A percentile compares a stretch with the other conserved stretches of the same genome.
Evolutionary conservation across 2,113 vertebrate species (phyloP).

Genomic region (Morone saxatilis): DNA sequence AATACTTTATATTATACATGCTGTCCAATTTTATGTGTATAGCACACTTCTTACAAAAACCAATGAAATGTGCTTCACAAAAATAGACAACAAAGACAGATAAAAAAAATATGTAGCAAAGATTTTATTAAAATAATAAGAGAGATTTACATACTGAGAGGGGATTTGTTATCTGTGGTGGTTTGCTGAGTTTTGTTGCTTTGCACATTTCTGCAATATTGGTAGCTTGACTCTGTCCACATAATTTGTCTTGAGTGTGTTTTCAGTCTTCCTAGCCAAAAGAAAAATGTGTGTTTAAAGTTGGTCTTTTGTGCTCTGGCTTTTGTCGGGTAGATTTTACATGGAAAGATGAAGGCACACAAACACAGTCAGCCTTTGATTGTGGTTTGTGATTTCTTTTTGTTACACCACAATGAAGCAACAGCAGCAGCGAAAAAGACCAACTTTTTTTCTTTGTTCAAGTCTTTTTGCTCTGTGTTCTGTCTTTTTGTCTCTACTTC

Average conservation of each 20-base stretch:
- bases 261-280: background rate
- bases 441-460: conserved; percentile 22
- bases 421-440: conserved; percentile 6
- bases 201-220: conserved; percentile 2
- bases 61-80: background rate
- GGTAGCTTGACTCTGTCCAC: conserved; percentile 26
- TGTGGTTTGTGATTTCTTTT: background rate
- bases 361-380: background rate
- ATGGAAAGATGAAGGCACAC: conserved; percentile 18
- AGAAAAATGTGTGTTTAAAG: conserved; percentile 19
- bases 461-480: conserved; percentile 11
- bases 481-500: conserved; percentile 45
- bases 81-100: background rate
- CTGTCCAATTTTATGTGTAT: background rate
- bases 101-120: too few relatives aligned
- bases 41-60: background rate
- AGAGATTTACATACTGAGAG: background rate
- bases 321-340: background rate
- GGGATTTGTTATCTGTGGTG: background rate
- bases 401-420: conserved; percentile 21
- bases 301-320: conserved; percentile 51
- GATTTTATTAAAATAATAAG: background rate
- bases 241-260: background rate
- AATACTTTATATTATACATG: background rate
- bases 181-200: background rate